phyloP scores from a whole-genome alignment of 2,113 vertebrate genomes.

The Thalassoma bifasciatum region DNA sequence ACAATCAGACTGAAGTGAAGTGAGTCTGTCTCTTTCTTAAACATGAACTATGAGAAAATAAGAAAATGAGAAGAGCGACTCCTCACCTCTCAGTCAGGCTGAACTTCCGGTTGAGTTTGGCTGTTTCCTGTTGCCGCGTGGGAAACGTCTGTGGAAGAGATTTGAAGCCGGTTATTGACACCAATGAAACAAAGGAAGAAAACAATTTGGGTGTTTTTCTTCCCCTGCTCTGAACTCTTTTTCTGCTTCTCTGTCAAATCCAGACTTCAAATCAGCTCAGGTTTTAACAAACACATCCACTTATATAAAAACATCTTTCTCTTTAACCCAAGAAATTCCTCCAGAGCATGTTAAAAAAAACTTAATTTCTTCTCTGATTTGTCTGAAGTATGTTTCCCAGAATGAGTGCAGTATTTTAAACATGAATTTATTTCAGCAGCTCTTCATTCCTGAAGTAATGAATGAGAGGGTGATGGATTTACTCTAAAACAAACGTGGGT shows the following conservation, averaged over 20 bases:
- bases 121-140: constrained; percentile 85
- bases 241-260: no score
- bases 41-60: background rate
- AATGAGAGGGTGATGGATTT: background rate
- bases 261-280: background rate
- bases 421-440: no score
- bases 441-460: no score
- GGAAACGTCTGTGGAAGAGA: constrained; percentile 77
- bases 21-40: background rate
- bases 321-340: no score
- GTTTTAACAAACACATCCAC: background rate
- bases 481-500: constrained; percentile 32
- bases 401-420: no score
- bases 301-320: no score
- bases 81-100: constrained; percentile 92
- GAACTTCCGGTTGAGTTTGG: constrained; percentile 88
- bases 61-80: no score
- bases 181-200: constrained; percentile 46
- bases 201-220: constrained; percentile 27
- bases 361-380: no score
- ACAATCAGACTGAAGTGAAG: constrained; percentile 15
- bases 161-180: constrained; percentile 52
- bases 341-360: no score
- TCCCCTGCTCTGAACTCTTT: background rate
- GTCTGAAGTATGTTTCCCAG: no score